phyloP scores from a whole-genome alignment of 2,797 vertebrate species.

The Hypotaenidia okinawae region DNA sequence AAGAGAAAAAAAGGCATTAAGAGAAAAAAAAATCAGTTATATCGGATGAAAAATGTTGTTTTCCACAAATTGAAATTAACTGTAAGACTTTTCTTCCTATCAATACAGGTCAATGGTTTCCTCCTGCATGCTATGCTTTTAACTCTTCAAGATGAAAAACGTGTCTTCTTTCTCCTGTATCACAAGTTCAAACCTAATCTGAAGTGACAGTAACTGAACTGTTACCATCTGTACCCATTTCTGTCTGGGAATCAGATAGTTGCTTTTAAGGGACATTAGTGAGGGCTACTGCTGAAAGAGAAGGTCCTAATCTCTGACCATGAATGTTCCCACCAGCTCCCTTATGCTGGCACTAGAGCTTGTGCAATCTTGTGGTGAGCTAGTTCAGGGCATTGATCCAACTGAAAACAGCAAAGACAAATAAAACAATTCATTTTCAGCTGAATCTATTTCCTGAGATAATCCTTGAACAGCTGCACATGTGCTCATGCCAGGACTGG shows the following conservation, averaged over 20 bases:
- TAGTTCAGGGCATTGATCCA: constrained; percentile 34
- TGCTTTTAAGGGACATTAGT: neutral
- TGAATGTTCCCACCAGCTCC: constrained; percentile 7
- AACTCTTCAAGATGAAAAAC: neutral
- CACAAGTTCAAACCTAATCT: neutral
- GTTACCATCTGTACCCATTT: neutral
- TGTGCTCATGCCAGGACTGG: constrained; percentile 19
- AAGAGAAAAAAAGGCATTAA: neutral
- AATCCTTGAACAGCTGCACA: constrained; percentile 64
- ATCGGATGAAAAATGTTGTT: neutral
- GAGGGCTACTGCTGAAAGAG: neutral
- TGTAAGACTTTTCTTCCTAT: neutral
- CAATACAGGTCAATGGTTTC: neutral
- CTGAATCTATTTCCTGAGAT: constrained; percentile 62
- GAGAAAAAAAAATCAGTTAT: neutral
- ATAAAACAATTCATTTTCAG: constrained; percentile 62
- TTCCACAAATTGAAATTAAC: neutral
- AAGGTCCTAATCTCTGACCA: neutral
- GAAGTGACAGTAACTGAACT: neutral
- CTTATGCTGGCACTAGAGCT: neutral
- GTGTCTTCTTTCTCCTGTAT: neutral
- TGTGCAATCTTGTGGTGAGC: constrained; percentile 15
- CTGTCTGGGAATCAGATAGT: neutral
- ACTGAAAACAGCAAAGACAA: constrained; percentile 58
- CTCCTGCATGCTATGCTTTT: neutral